Percentiles rank a stretch among this genome's conserved stretches.
Evolutionary conservation across 1,140 invertebrate genomes (phyloP).

Genomic region (Neodiprion fabricii): DNA sequence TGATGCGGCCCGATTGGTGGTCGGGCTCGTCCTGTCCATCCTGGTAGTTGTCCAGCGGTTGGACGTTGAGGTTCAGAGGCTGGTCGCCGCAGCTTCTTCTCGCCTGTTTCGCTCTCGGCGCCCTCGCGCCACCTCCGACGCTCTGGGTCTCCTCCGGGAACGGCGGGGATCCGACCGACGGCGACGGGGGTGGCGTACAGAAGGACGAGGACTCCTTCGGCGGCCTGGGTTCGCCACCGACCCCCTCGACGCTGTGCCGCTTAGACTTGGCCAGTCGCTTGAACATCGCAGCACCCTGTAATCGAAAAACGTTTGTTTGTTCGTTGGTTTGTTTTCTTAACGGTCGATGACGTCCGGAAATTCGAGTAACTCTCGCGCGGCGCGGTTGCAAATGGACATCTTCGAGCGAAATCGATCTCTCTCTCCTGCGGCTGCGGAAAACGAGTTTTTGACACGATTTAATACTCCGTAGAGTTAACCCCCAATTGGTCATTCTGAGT

Average conservation of each 20-base stretch:
- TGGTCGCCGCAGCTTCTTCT: constrained; percentile 55
- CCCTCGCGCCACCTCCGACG: constrained; percentile 37
- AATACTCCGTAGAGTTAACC: too few relatives aligned
- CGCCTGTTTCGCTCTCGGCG: constrained; percentile 50
- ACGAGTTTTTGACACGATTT: too few relatives aligned
- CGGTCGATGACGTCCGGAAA: background rate
- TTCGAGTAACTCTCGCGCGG: background rate
- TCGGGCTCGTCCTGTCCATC: constrained; percentile 21
- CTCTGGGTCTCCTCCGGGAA: constrained; percentile 38
- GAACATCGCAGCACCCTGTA: constrained; percentile 49
- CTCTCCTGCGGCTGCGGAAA: background rate
- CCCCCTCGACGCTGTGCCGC: constrained; percentile 56
- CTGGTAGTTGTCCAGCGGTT: constrained; percentile 32
- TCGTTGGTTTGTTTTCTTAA: too few relatives aligned
- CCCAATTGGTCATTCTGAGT: too few relatives aligned
- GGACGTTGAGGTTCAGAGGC: constrained; percentile 37
- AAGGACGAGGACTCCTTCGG: constrained; percentile 37
- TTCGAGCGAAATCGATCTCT: background rate
- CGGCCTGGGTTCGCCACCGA: constrained; percentile 37
- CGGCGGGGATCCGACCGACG: background rate
- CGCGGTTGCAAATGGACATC: too few relatives aligned
- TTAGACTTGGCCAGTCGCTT: constrained; percentile 56
- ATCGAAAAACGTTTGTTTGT: background rate
- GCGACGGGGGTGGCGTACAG: constrained; percentile 33
- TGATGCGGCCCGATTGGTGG: constrained; percentile 20